Base-by-base conservation (phyloP, 2,113 vertebrate genomes). In the Nyctereutes procyonoides region DNA sequence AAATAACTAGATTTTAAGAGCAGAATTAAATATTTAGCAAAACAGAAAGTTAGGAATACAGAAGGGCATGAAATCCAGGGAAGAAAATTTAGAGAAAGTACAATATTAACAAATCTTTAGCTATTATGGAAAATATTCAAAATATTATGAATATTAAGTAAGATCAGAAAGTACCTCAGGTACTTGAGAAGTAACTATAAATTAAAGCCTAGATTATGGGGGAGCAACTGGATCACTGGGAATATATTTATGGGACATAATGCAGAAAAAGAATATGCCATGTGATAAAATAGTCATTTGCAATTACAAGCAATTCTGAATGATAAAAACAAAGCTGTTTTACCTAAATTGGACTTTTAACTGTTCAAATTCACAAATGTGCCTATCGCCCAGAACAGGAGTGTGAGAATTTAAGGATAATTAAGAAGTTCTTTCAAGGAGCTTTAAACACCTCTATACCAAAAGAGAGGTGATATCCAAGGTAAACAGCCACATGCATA, bases 1-100 rank as follows among this genome's bases (percentile, higher is more conserved):
- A 35, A 51, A 63, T 30, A 95, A 77, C 13, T 71, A 85, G 32
- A 88, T 85, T 94, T 81, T 86, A 74, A 90, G 85, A 87, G 71
- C 12, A 63, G 7, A 79, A 74, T 43, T 43, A 85, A 32, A 77
- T 82, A 19, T 7, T 43, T 48, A 90, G n/a, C 56, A 38, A 69
- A 90, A 94, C 16, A 93, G 51, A 76, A 92, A 81, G 65, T 53
- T 6, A 76, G 73, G 24, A 48, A 82, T 43, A 55, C 13, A 93
- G 87, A 82, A 56, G 51, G 16, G 20, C 32, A 76, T 94, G 43
- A 88, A 74, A 30, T 65, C 2, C 55, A 91, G 71, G 30, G 24
- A 48, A 24, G 79, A 48, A 65, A 30, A 13, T 26, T 63, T 87
- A 79, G 24, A 77, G 38, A 79, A 69, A 94, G n/a, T 48, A 86